Evolutionary conservation across 1,140 invertebrate species (phyloP).

Genomic region (Temnothorax curvispinosus): DNA sequence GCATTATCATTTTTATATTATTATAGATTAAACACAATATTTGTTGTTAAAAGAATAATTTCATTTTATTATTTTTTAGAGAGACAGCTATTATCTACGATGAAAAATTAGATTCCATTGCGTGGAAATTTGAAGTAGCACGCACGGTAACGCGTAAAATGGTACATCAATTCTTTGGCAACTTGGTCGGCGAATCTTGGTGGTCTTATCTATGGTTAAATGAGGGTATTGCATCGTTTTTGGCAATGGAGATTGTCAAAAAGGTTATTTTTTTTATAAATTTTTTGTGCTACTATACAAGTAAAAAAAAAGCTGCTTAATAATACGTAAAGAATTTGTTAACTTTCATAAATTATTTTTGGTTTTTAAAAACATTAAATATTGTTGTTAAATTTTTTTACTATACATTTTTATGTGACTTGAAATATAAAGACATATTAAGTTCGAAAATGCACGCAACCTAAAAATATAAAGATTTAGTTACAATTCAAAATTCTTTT

Average conservation of each 20-base stretch:
- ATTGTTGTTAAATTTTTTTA: too few species aligned
- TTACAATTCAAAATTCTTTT: too few species aligned
- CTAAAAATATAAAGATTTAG: too few species aligned
- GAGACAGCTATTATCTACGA: neutral
- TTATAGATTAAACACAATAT: too few species aligned
- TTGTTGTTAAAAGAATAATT: neutral
- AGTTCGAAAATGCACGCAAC: too few species aligned
- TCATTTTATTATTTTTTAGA: neutral
- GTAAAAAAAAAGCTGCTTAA: neutral
- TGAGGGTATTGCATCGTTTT: constrained; percentile 90
- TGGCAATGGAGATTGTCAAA: constrained; percentile 89
- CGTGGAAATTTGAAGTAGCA: constrained; percentile 85
- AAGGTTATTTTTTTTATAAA: constrained; percentile 79
- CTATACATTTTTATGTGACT: too few species aligned
- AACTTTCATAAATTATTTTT: too few species aligned
- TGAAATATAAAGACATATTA: too few species aligned
- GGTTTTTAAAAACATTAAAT: too few species aligned
- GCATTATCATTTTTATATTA: too few species aligned
- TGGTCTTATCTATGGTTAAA: constrained; percentile 90
- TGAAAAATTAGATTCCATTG: constrained; percentile 81
- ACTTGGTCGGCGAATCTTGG: constrained; percentile 87
- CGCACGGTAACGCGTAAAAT: constrained; percentile 88
- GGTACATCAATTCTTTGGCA: constrained; percentile 88
- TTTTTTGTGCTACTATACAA: constrained; percentile 70
- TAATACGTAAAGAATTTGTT: too few species aligned